Evolutionary conservation across 2,888 invertebrate species (phyloP).

Genomic region (Catocala sponsa): DNA sequence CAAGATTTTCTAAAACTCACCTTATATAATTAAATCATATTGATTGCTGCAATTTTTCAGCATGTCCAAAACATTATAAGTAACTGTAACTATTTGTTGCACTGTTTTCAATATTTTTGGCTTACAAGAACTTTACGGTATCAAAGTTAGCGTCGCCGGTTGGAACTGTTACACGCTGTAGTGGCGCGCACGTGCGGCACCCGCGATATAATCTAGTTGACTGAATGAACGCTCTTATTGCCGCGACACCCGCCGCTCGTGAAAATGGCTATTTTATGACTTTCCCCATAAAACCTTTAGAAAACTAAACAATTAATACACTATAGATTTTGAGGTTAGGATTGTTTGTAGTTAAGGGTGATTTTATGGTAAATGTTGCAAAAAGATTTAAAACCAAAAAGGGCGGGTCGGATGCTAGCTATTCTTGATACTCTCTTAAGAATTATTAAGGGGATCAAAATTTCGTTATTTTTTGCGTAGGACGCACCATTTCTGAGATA

Average conservation of each 20-base stretch:
- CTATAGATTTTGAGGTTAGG: no score
- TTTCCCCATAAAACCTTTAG: slow-evolving; percentile 13
- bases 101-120: slow-evolving; percentile 19
- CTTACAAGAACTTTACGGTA: slow-evolving; percentile 22
- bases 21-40: neutral
- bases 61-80: neutral
- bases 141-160: slow-evolving; percentile 12
- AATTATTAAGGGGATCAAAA: no score
- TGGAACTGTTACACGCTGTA: neutral
- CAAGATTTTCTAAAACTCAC: neutral
- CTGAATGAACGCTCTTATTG: slow-evolving; percentile 22
- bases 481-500: no score
- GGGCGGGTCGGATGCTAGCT: no score
- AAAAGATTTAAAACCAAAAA: no score
- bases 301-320: no score
- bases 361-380: no score
- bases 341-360: no score
- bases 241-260: slow-evolving; percentile 9
- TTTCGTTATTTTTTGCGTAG: no score
- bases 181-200: slow-evolving; percentile 17
- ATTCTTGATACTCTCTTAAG: no score
- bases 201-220: slow-evolving; percentile 13
- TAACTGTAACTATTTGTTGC: slow-evolving; percentile 1
- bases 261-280: slow-evolving; percentile 23
- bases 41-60: neutral